A percentile compares a stretch with the other conserved stretches of the same genome.
Conservation (phyloP, 1,140 invertebrate genomes). For the Pissodes strobi region DNA sequence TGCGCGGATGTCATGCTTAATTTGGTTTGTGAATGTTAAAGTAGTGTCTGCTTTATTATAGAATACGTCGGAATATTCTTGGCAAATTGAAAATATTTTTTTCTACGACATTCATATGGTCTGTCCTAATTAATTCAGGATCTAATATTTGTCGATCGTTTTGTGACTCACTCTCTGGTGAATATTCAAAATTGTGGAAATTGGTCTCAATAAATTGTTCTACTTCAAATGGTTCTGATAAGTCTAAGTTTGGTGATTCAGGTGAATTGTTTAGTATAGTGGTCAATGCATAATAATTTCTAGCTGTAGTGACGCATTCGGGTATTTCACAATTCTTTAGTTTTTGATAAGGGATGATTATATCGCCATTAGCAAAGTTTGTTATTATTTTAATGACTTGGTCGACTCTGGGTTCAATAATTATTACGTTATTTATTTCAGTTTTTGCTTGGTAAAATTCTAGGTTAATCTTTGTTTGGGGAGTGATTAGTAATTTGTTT, state of each 20-base stretch:
- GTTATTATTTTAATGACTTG: conserved; percentile 18
- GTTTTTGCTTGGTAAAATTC: background rate
- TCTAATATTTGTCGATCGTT: too few relatives aligned
- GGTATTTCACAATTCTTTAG: conserved; percentile 28
- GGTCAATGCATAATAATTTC: too few relatives aligned
- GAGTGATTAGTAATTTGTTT: conserved; percentile 8
- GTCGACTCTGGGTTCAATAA: background rate
- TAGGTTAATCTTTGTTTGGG: conserved; percentile 2
- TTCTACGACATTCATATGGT: too few relatives aligned
- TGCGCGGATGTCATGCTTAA: too few relatives aligned
- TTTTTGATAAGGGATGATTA: conserved; percentile 23
- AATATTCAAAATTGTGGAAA: too few relatives aligned
- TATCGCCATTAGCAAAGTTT: conserved; percentile 7
- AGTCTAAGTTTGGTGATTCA: conserved; percentile 5
- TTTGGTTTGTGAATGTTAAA: too few relatives aligned
- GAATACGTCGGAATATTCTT: too few relatives aligned
- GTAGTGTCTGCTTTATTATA: too few relatives aligned
- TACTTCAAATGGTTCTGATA: conserved; percentile 11
- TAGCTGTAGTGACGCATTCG: conserved; percentile 15
- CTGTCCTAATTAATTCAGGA: too few relatives aligned
- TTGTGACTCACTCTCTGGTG: too few relatives aligned
- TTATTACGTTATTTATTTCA: background rate
- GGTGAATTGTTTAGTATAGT: conserved; percentile 24
- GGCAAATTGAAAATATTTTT: too few relatives aligned
- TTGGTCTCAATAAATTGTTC: background rate